These are phyloP conservation scores for Calosoma granatense DNA, from an alignment of 1,140 invertebrate species.

Conservation along the genomic window DNA sequence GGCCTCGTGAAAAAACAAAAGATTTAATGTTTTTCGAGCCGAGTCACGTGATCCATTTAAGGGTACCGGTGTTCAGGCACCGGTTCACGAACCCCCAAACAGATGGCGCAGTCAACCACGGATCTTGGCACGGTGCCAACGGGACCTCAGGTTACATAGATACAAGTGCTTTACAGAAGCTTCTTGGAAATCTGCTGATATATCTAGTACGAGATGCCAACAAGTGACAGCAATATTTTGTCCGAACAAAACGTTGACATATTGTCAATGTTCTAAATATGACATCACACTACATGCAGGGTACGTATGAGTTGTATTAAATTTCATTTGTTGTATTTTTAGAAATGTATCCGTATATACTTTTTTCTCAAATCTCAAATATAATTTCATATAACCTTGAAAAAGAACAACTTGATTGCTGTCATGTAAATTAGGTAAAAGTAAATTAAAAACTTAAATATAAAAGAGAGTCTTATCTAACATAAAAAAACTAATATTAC, in stretches of 20 bases:
- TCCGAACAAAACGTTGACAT: not conserved
- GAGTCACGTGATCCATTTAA: conserved; percentile 4
- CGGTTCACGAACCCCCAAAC: not conserved
- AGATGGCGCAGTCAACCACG: not conserved
- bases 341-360: not conserved
- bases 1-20: not conserved
- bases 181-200: not conserved
- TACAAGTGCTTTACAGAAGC: not conserved
- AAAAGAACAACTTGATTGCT: not conserved
- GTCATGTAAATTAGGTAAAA: too few species aligned
- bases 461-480: too few species aligned
- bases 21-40: not conserved
- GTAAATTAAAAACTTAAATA: too few species aligned
- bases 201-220: not conserved
- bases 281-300: not conserved
- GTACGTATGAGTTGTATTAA: not conserved
- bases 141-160: not conserved
- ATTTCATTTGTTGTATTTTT: not conserved
- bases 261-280: not conserved
- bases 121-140: not conserved
- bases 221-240: not conserved
- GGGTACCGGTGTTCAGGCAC: not conserved
- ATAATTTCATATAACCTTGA: not conserved
- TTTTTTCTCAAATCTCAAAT: not conserved
- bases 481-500: too few species aligned